Evolutionary conservation across 2,797 vertebrate genomes (phyloP), one percentile per base, ranked within the genome.

Genomic region (Heteromormyrus szaboi): DNA sequence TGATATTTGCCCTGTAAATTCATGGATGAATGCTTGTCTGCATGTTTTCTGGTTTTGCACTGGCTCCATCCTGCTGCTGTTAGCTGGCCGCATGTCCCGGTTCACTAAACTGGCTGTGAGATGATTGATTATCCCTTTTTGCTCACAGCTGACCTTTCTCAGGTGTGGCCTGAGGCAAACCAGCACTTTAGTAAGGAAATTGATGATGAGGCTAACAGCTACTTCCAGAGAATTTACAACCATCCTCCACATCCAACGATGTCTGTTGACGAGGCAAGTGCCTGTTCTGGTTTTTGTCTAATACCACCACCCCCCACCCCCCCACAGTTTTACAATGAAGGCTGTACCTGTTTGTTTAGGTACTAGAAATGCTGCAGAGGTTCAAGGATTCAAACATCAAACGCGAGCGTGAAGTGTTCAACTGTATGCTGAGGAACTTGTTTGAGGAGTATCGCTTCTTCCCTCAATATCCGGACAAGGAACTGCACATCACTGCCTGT

Each of bases 171-270:
- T 62, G 98, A 99, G 94, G 98, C 98, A 94, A 99, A 99, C 94
- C 99, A 99, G 98, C 97, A 99, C 97, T 99, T 99, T 97, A 99
- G 97, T 95, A 99, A 99, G 95, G 99, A 99, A 95, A 99, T 99
- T 56, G 98, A 99, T 65, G 99, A 99, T 54, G 99, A 99, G 95
- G 99, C 99, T 90, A 99, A 99, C 95, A 99, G 99, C 94, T 99
- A 99, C 94, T 99, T 99, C 93, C 99, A 99, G 91, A 96, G 99
- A 54, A 99, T 99, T 93, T 99, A 99, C 95, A 99, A 99, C 96
- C 98, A 99, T 87, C 99, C 99, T 54, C 99, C 99, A 86, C 98
- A 99, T 92, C 99, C 99, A 0, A 99, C 99, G 22, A 99, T 99
- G 99, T 99, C 99, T 93, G 99, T 99, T 83, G 98, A 99, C 94